Percentiles rank a stretch among this genome's conserved stretches.
phyloP scores from a whole-genome alignment of 2,888 invertebrate species.

The Gortyna flavago region DNA sequence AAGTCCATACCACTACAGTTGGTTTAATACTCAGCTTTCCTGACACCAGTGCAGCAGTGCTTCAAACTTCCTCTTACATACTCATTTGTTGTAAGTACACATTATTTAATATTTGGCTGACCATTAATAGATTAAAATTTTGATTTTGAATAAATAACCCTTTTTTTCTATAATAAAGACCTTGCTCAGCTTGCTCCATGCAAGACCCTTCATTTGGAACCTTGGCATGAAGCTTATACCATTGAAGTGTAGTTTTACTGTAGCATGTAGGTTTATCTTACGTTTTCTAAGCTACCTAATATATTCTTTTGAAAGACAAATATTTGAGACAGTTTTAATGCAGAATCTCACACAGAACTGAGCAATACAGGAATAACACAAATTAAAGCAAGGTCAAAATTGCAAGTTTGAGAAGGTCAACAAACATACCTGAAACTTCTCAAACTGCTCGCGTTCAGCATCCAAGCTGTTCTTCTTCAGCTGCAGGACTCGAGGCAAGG shows the following conservation, averaged over 20 bases:
- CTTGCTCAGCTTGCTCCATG: background rate
- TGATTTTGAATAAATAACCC: background rate
- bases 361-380: conserved; percentile 12
- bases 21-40: background rate
- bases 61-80: background rate
- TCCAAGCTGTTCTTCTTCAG: conserved; percentile 94
- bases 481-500: conserved; percentile 92
- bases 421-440: conserved; percentile 93
- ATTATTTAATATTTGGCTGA: background rate
- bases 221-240: conserved; percentile 9
- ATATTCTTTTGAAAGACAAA: background rate
- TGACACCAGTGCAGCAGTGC: too few species aligned
- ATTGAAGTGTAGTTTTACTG: conserved; percentile 25
- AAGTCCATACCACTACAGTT: background rate
- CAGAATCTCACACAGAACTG: background rate
- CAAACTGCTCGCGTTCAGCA: conserved; percentile 95
- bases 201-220: conserved; percentile 16
- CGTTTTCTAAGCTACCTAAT: background rate
- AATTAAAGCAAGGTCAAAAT: conserved; percentile 50
- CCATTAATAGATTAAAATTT: background rate
- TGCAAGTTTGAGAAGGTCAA: conserved; percentile 47
- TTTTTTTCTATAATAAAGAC: background rate
- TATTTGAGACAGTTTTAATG: background rate
- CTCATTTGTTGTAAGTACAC: background rate
- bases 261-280: background rate